Evolutionary conservation across 2,113 vertebrate species (phyloP).

Genomic region (Tauraco erythrolophus): DNA sequence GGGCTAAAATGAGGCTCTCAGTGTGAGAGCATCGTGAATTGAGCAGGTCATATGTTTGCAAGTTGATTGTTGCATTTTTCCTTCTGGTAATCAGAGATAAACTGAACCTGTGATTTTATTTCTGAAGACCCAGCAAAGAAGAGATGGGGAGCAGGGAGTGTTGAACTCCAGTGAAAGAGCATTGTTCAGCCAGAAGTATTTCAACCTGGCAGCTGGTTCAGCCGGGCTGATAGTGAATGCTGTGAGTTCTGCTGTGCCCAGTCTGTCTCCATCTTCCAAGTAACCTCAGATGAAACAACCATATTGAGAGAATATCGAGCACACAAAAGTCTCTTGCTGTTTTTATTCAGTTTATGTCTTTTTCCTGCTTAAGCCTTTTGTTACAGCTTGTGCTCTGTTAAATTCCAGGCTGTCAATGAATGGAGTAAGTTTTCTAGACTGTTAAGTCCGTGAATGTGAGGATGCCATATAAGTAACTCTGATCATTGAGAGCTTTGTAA

Average conservation of each 20-base stretch:
- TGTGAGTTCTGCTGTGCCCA: background rate
- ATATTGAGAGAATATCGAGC: background rate
- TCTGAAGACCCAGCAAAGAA: background rate
- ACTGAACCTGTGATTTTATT: background rate
- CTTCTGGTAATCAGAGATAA: background rate
- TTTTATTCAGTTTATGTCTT: background rate
- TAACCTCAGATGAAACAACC: background rate
- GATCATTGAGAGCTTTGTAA: background rate
- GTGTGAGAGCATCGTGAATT: background rate
- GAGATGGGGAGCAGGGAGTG: background rate
- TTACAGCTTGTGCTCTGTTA: background rate
- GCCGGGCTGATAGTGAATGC: rapidly evolving
- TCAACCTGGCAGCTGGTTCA: background rate
- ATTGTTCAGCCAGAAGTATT: background rate
- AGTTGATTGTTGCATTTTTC: background rate
- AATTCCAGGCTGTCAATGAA: background rate
- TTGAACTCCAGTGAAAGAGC: background rate
- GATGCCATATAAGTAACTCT: background rate
- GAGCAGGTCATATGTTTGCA: background rate
- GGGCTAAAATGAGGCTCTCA: background rate
- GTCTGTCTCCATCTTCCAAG: background rate
- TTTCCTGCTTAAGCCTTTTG: background rate
- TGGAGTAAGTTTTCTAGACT: background rate
- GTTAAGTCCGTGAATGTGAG: background rate
- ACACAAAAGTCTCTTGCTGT: background rate